These are phyloP conservation scores for Limenitis arthemis DNA, from an alignment of 2,888 invertebrate genomes.

Conservation along the genomic window DNA sequence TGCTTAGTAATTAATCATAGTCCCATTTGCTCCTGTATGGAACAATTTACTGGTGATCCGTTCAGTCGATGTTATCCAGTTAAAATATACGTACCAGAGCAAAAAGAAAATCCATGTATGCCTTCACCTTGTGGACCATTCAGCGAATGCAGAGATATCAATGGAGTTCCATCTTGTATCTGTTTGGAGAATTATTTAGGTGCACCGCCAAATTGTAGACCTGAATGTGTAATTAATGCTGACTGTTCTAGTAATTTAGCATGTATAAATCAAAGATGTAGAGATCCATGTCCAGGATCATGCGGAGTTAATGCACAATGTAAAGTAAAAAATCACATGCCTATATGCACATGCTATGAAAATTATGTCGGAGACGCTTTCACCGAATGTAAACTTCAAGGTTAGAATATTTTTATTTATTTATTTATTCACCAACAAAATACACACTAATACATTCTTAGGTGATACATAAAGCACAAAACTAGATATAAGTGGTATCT, in stretches of 20 bases:
- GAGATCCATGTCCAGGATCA: conserved; percentile 86
- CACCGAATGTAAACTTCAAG: conserved; percentile 68
- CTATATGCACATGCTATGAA: conserved; percentile 80
- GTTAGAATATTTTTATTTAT: conserved; percentile 50
- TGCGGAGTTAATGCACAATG: conserved; percentile 78
- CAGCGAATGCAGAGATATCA: conserved; percentile 74
- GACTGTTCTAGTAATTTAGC: conserved; percentile 84
- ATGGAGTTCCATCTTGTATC: conserved; percentile 75
- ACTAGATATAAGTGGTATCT: too few relatives aligned
- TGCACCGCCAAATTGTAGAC: conserved; percentile 78
- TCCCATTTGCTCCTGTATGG: conserved; percentile 78
- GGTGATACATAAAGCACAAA: too few relatives aligned
- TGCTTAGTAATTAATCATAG: conserved; percentile 82
- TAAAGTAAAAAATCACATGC: conserved; percentile 79
- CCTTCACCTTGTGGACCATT: conserved; percentile 79
- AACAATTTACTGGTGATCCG: conserved; percentile 75
- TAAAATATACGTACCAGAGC: conserved; percentile 31
- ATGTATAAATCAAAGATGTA: conserved; percentile 83
- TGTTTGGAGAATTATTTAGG: conserved; percentile 78
- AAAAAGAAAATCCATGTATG: conserved; percentile 67
- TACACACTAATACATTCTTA: too few relatives aligned
- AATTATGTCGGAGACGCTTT: conserved; percentile 85
- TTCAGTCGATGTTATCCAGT: conserved; percentile 72
- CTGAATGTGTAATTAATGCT: conserved; percentile 79
- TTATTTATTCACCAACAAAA: too few relatives aligned